Evolutionary conservation across 1,140 invertebrate species (phyloP), one percentile per base, ranked within the genome.

Genomic region (Temnothorax nylanderi): DNA sequence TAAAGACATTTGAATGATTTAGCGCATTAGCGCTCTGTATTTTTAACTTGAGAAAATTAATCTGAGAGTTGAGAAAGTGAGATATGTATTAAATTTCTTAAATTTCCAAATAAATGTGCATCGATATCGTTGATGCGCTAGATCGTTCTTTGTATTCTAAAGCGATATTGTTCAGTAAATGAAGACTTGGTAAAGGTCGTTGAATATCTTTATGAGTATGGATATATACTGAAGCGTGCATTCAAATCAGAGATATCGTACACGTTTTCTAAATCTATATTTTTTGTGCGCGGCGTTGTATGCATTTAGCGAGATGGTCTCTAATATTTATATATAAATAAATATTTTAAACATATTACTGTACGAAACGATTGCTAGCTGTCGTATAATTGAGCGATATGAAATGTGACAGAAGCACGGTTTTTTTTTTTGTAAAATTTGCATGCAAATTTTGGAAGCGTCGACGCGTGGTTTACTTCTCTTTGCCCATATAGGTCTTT

Each of bases 401-500:
- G 32, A 54, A 11, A 60, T 11, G 18, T 1, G 26, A 26, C 26
- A 1, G 26, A 26, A 26, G 26, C 26, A 81, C 32, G 8, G 10
- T 16, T 60, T 75, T 21, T 34, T 34, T 54, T n/a, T 26, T 26
- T 26, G 26, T 26, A n/a, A 18, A 89, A 89, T 84, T 51, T 88
- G 47, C 37, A 21, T 88, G n/a, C 62, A 51, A 16, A 49, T 49
- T 37, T 71, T 62, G 44, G n/a, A 67, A 89, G 62, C 47, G 21
- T 75, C 60, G 49, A 80, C 13, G 1, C 85, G 11, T 21, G 18
- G 60, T 78, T 49, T 60, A 18, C 16, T 41, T 67, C n/a, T 80
- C 26, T 82, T 88, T 86, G 87, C 90, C 91, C 91, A 91, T 92
- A 86, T 64, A 56, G 88, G 16, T 90, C 64, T 92, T 88, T 94